Evolutionary conservation across 2,888 invertebrate genomes (phyloP).

Genomic region (Halocaridina rubra): DNA sequence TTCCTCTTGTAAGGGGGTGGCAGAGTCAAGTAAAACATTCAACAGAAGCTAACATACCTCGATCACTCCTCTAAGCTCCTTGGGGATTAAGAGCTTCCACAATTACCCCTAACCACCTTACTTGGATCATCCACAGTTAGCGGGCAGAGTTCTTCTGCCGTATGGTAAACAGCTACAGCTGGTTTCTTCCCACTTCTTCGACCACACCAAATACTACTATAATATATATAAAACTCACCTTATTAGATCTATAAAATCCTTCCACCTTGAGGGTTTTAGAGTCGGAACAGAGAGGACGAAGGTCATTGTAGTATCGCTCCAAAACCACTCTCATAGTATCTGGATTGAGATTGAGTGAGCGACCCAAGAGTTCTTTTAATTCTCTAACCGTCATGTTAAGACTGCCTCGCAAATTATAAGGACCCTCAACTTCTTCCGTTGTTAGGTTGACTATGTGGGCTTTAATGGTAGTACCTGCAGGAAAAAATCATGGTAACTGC

Average conservation of each 20-base stretch:
- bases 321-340: constrained; percentile 70
- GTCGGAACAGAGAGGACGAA: constrained; percentile 66
- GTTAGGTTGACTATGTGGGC: constrained; percentile 76
- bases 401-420: constrained; percentile 74
- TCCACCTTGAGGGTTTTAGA: constrained; percentile 68
- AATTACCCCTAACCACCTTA: too few species aligned
- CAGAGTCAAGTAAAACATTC: too few species aligned
- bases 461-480: constrained; percentile 72
- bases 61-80: too few species aligned
- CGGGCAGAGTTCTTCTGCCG: too few species aligned
- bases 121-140: too few species aligned
- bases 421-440: constrained; percentile 75
- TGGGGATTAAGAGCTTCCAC: too few species aligned
- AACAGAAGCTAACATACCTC: too few species aligned
- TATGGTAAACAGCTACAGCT: too few species aligned
- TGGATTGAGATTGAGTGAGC: constrained; percentile 70
- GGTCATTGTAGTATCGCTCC: constrained; percentile 69
- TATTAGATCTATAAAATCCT: constrained; percentile 69
- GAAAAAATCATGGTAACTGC: too few species aligned
- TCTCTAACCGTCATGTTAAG: constrained; percentile 73
- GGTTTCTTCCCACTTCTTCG: too few species aligned
- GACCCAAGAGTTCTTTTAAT: constrained; percentile 73
- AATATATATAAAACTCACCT: constrained; percentile 65
- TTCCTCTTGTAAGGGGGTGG: too few species aligned
- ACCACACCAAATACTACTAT: too few species aligned